phyloP scores from a whole-genome alignment of 1,140 invertebrate species.

The Myzus persicae region DNA sequence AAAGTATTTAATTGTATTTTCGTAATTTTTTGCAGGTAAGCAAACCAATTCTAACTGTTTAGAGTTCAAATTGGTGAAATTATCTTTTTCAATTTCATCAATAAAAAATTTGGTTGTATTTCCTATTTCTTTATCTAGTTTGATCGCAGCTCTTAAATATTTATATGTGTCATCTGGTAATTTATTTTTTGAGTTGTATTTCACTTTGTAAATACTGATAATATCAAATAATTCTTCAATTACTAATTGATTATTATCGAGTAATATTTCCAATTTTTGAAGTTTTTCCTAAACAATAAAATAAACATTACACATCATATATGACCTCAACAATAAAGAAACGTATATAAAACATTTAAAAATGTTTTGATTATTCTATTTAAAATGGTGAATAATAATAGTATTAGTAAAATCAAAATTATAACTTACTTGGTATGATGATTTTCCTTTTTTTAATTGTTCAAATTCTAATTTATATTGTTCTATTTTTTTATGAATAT shows the following conservation, averaged over 20 bases:
- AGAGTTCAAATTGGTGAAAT: not conserved
- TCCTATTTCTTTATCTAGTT: slow-evolving; percentile 27
- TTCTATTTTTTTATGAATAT: not conserved
- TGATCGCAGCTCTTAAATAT: slow-evolving; percentile 16
- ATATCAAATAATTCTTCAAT: slow-evolving; percentile 20
- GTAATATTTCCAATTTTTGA: not conserved
- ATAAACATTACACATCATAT: not conserved
- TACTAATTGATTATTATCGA: not conserved
- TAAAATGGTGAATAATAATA: not conserved
- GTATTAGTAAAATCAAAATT: not conserved
- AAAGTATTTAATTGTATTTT: not conserved
- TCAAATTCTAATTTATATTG: slow-evolving; percentile 17
- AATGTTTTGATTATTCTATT: not conserved
- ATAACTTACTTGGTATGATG: not conserved
- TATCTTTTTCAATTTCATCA: slow-evolving; percentile 25
- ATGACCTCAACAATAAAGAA: not conserved
- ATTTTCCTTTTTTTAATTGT: slow-evolving; percentile 39
- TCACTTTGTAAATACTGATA: not conserved
- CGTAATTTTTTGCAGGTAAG: not conserved
- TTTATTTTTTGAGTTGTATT: not conserved
- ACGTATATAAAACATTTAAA: not conserved
- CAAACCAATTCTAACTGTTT: not conserved
- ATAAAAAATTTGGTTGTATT: not conserved
- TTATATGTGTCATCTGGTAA: slow-evolving; percentile 7
- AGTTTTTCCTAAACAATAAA: slow-evolving; percentile 43